Base-by-base conservation (phyloP, 2,797 vertebrate genomes). In the Danio choprae region DNA sequence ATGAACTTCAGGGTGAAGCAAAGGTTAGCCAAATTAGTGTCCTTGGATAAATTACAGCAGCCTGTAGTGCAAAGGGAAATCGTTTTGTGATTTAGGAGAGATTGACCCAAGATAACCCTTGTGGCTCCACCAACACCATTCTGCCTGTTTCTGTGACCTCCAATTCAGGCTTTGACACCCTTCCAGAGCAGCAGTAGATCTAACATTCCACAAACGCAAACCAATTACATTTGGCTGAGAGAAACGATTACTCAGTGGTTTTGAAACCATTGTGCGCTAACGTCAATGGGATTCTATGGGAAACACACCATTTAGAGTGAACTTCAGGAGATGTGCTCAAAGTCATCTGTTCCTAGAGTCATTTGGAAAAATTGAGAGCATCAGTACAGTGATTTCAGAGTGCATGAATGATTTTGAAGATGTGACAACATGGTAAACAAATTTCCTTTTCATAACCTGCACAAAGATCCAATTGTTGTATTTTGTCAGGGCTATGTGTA, bases 141-240 rank as follows among this genome's bases (percentile, higher is more conserved):
- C 82, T 77, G 71, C 73, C 70, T 70, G 84, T 58, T 81, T 59
- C 81, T 74, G 11, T 74, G 78, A 75, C 72, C 81, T 67, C 67
- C 43, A 13, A 74, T 79, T 58, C 70, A 74, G 84, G 88, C 91
- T 91, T 87, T 5, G 64, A 43, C 75, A 56, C 68, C 55, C 63
- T 41, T 50, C 11, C 15, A 43, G 18, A 67, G 18, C 56, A 71
- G 50, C 67, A 16, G 41, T 70, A 83, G 80, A 90, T 90, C 86
- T 87, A 83, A 62, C 86, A 93, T 92, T 93, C 90, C 89, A 82
- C 79, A 82, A 84, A 85, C 0, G 10, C 16, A 53, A 36, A 51
- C 18, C 18, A 62, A 16, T 40, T 51, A 18, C 16, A 50, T 69
- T 50, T 69, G 40, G 6, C 46, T 53, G 7, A 72, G 53, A 20